Evolutionary conservation across 2,113 vertebrate species (phyloP), one percentile per base, ranked within the genome.

Genomic region (Ceratotherium simum): DNA sequence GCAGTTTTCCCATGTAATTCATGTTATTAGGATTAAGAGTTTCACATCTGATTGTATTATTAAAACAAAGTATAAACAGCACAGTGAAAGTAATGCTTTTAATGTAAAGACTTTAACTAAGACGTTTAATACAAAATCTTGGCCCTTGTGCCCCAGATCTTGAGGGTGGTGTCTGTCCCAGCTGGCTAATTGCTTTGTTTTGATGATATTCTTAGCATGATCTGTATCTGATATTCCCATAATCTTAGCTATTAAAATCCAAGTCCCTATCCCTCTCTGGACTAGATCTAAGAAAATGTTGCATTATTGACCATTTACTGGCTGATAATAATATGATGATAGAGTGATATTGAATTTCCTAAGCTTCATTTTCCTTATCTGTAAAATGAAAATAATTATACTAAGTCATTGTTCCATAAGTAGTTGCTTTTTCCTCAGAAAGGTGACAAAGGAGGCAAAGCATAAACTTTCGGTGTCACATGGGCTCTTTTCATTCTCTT

Each of bases 11-110:
- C 25, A 36, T 13, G 31, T 23, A 76, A 70, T 86, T 76, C 6
- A 85, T 88, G 89, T 95, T 87, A 75, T 80, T 48, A 80, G 16
- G 54, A 64, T 89, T 75, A 62, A 65, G 75, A 91, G 23, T 72
- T 85, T n/a, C 5, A 64, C 9, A 80, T 79, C 29, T 79, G 51
- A 83, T 48, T 56, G 5, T 29, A 14, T 76, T 89, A 33, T 54
- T 65, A 67, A 91, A 85, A 36, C 13, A 64, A 88, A 42, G 31
- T 72, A 11, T 89, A 76, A 82, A 70, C 0, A 95, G 13, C 17
- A 8, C 7, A 60, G 5, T 56, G 18, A 93, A 65, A 20, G 21
- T 58, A 60, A 85, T 70, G 10, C 42, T 90, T 85, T 60, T 25
- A 70, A 64, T 27, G 21, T 80, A 42, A 62, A 56, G 87, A 80